Evolutionary conservation across 2,888 invertebrate species (phyloP), one percentile per base, ranked within the genome.

Genomic region (Nomada lathburiana): DNA sequence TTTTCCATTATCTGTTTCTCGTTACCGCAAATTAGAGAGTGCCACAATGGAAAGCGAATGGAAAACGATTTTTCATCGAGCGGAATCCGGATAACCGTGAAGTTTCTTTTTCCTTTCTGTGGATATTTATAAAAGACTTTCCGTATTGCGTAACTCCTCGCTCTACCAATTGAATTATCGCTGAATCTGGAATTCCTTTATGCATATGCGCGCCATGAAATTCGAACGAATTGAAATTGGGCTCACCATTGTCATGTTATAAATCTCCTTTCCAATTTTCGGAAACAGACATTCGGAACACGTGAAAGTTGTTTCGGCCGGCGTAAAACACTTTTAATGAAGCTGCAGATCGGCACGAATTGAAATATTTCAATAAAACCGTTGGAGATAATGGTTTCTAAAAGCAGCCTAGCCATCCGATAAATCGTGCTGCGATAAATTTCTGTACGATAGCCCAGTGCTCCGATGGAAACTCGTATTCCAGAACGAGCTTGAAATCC

Each of bases 1-100:
- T n/a, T 50, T 70, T 70, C 47, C 70, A 75, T 83, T 77, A 83
- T 83, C 76, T 67, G 72, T 79, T 83, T 77, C 79, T 79, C 81
- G 76, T 86, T 83, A 82, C 68, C 70, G 75, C 47, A 73, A 74
- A 85, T 86, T 83, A 80, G 23, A 18, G 60, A 47, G 26, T 20
- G 69, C 68, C 36, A 69, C 70, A 75, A 79, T 80, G 47, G 47
- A 47, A 47, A 84, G 74, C 74, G 80, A 71, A 59, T 53, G 74
- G 69, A 47, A 57, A 70, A 68, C 23, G 80, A 71, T 78, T 76
- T 60, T 53, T 59, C 72, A 57, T 64, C 62, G 20, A 18, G n/a
- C 16, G n/a, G 65, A 42, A 68, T 60, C 50, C 23, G 13, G 42
- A 5, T 16, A 2, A 23, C 55, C 55, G 70, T 67, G 67, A 55